Evolutionary conservation across 2,888 invertebrate species (phyloP).

Genomic region (Pegoplata infirma): DNA sequence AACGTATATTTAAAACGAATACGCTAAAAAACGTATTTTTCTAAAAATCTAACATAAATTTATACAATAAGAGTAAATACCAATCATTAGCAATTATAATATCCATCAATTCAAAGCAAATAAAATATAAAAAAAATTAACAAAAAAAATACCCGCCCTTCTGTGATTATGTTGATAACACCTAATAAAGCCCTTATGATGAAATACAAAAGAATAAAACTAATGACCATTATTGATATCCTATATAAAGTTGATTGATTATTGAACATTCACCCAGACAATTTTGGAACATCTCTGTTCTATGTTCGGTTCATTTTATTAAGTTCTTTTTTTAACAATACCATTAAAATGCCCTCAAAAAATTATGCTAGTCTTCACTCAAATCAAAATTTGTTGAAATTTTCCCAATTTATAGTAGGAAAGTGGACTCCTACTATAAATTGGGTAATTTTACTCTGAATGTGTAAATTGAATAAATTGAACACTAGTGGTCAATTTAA

Average conservation of each 20-base stretch:
- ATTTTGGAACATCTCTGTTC: conserved; percentile 10
- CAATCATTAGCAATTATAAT: conserved; percentile 8
- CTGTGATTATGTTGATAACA: conserved; percentile 20
- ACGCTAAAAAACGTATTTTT: not conserved
- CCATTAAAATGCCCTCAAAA: conserved; percentile 28
- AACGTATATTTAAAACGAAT: not conserved
- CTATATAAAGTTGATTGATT: conserved; percentile 57
- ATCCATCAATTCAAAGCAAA: not conserved
- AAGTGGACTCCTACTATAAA: no score
- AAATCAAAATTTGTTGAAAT: no score
- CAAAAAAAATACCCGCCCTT: conserved; percentile 3
- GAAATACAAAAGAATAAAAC: conserved; percentile 38
- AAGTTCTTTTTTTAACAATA: conserved; percentile 2
- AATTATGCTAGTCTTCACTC: no score
- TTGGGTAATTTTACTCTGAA: no score
- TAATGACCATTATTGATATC: conserved; percentile 56
- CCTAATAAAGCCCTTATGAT: conserved; percentile 44
- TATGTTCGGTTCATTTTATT: not conserved
- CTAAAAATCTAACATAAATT: not conserved
- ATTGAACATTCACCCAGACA: conserved; percentile 35
- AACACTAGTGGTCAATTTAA: no score
- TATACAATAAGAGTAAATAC: not conserved
- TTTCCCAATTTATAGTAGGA: no score
- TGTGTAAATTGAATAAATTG: no score
- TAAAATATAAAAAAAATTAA: not conserved